Percentiles rank a stretch among this genome's conserved stretches.
phyloP scores from a whole-genome alignment of 2,797 vertebrate genomes.

The Sylvilagus floridanus region DNA sequence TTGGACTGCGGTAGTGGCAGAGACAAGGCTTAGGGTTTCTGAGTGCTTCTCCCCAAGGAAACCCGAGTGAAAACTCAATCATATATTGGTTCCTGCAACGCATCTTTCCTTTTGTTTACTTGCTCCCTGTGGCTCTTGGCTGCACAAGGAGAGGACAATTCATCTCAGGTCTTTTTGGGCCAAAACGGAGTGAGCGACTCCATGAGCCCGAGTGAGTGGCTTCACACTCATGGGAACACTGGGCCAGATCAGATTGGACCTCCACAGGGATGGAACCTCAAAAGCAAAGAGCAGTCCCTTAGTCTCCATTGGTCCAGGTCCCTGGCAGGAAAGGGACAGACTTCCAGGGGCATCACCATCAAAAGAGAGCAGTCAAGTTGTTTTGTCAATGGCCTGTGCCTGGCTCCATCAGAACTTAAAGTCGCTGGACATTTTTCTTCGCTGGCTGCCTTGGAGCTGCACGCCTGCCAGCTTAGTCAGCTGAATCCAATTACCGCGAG shows the following conservation, averaged over 20 bases:
- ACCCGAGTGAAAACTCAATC: slow-evolving; percentile 56
- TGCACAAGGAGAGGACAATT: slow-evolving; percentile 26
- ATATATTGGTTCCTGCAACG: slow-evolving; percentile 21
- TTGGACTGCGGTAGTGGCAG: slow-evolving; percentile 9
- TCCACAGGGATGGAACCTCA: not conserved
- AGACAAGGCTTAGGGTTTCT: slow-evolving; percentile 65
- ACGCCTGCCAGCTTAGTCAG: slow-evolving; percentile 90
- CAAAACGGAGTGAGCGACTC: not conserved
- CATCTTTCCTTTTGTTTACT: slow-evolving; percentile 69
- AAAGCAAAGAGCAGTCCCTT: slow-evolving; percentile 38
- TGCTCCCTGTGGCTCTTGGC: slow-evolving; percentile 11
- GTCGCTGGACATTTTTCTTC: slow-evolving; percentile 88
- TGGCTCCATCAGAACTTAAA: slow-evolving; percentile 87
- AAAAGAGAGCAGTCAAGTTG: slow-evolving; percentile 72
- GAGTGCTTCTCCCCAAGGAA: slow-evolving; percentile 54
- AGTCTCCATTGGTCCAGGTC: not conserved
- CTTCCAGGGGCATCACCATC: slow-evolving; percentile 49
- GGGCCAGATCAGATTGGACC: not conserved
- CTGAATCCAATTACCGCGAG: slow-evolving; percentile 91
- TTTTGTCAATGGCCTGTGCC: slow-evolving; percentile 71
- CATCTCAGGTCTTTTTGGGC: not conserved
- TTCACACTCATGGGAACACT: not conserved
- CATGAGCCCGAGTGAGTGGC: not conserved
- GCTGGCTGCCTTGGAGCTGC: slow-evolving; percentile 89
- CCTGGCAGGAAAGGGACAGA: not conserved